phyloP scores from a whole-genome alignment of 2,888 invertebrate genomes.

The Metalampra italica region DNA sequence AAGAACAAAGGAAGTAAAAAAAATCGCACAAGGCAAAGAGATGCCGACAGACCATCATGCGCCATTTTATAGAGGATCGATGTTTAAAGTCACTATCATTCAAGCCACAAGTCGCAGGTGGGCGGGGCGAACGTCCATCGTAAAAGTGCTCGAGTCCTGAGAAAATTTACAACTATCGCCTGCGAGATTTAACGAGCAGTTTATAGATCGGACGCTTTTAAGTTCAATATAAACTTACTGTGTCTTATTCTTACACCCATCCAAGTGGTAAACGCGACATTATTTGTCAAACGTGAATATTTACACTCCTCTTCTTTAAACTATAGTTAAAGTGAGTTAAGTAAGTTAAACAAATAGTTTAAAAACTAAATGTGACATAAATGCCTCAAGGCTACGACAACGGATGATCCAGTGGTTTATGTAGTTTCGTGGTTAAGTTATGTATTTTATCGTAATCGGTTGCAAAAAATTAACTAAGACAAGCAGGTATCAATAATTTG shows the following conservation, averaged over 20 bases:
- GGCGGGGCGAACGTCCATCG: slow-evolving; percentile 64
- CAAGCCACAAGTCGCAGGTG: slow-evolving; percentile 51
- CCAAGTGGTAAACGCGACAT: slow-evolving; percentile 44
- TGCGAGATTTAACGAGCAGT: slow-evolving; percentile 73
- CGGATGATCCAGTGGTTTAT: too few species aligned
- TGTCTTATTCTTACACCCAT: slow-evolving; percentile 54
- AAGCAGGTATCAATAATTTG: too few species aligned
- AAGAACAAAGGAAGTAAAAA: slow-evolving; percentile 16
- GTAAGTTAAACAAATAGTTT: too few species aligned
- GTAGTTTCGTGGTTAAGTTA: too few species aligned
- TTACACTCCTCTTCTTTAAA: neutral
- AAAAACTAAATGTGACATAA: too few species aligned
- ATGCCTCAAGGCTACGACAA: too few species aligned
- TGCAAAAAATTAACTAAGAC: too few species aligned
- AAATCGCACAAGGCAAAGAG: slow-evolving; percentile 23
- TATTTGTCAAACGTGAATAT: slow-evolving; percentile 24
- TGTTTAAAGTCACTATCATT: slow-evolving; percentile 24
- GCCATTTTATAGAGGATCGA: slow-evolving; percentile 57
- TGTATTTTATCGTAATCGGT: too few species aligned
- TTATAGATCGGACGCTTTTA: slow-evolving; percentile 71
- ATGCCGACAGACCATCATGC: slow-evolving; percentile 27
- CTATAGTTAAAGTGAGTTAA: too few species aligned
- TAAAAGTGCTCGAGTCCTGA: slow-evolving; percentile 61
- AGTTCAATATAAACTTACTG: slow-evolving; percentile 65
- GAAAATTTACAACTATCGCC: slow-evolving; percentile 73